Evolutionary conservation across 2,888 invertebrate genomes (phyloP), one percentile per base, ranked within the genome.

Genomic region (Venusia cambrica): DNA sequence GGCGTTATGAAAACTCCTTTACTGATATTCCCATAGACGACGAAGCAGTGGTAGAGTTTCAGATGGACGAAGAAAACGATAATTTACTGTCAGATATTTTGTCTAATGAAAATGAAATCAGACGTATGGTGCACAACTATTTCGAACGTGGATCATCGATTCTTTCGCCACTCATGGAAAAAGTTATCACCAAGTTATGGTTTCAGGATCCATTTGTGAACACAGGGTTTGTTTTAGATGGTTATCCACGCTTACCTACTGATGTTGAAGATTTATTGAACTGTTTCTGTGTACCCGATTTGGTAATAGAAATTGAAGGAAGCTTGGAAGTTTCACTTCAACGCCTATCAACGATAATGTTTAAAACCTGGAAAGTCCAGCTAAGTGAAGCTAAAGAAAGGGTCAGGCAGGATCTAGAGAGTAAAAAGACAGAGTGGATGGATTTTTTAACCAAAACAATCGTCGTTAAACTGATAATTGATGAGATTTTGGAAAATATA

Each of bases 191-290:
- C 11, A 74, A 67, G 13, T 67, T 89, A 12, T 91, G 90, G 91
- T 88, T 87, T 53, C 59, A 84, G 27, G 62, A 81, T 27, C 89
- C 90, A 0, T 87, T 76, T 54, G 66, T 62, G 8, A 53, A 61
- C 2, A 70, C 65, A 7, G 91, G 92, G 2, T 78, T 91, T 57
- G 74, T 92, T 18, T 59, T 92, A 17, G 90, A 91, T 61, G 90
- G 89, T 29, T 92, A 90, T 70, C 92, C 92, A 4, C 89, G 79
- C 60, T 63, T 88, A 37, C 62, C 81, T 3, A 66, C 71, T 26
- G 92, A 92, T 61, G 59, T 89, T 2, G 79, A 89, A 44, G 75
- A 84, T 17, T 89, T 91, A 81, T 38, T 77, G 2, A 54, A 77
- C 10, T 66, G 74, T 48, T 84, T 66, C 54, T 76, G 85, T 15